Conservation (phyloP, 2,113 vertebrate genomes). For the Uropsilus gracilis region DNA sequence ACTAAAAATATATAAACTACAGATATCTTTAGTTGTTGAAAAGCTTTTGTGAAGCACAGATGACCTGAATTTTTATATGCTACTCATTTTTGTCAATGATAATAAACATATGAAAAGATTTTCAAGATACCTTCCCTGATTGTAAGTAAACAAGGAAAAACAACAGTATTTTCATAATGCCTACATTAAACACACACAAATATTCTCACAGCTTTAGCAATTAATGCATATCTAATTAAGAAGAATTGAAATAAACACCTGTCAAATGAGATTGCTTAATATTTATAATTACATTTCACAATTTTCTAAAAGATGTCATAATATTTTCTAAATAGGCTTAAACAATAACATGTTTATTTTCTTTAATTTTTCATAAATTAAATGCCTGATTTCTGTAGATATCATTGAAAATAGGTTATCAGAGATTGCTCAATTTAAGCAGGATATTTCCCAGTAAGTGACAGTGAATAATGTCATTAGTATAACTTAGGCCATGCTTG, state of each 20-base stretch:
- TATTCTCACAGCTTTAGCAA: not conserved
- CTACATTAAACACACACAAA: not conserved
- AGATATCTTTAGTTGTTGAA: not conserved
- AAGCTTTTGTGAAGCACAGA: not conserved
- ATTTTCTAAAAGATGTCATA: not conserved
- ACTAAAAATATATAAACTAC: not conserved
- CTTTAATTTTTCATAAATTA: slow-evolving; percentile 12
- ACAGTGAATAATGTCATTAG: not conserved
- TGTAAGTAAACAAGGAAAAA: not conserved
- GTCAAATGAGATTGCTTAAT: not conserved
- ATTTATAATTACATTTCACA: not conserved
- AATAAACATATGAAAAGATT: not conserved
- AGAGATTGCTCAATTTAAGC: not conserved
- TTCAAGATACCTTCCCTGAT: not conserved
- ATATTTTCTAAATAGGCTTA: slow-evolving; percentile 28
- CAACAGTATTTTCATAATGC: not conserved
- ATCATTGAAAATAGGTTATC: not conserved
- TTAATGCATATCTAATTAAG: not conserved
- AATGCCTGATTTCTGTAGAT: not conserved
- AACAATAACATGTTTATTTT: not conserved
- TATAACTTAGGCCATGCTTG: not conserved
- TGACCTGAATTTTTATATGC: not conserved
- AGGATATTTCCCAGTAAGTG: not conserved
- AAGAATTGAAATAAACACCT: slow-evolving; percentile 21
- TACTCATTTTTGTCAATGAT: not conserved